Base-by-base conservation (phyloP, 2,113 vertebrate species). In the Neodon shergylaensis region DNA sequence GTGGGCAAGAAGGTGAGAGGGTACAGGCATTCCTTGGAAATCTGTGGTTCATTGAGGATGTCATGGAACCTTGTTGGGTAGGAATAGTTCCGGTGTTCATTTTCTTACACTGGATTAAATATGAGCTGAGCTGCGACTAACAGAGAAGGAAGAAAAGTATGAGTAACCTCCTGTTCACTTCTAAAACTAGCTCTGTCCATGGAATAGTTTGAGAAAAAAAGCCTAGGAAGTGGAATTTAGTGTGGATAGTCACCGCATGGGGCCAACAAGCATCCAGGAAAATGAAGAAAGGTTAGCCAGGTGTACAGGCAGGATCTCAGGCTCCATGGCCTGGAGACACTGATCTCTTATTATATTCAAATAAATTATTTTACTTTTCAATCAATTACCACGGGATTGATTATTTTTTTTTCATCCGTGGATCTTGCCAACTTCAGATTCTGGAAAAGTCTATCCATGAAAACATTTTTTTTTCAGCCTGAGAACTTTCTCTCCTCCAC, bases 401-500 rank as follows among this genome's bases (percentile, higher is more conserved):
- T n/a, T n/a, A n/a, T 33, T 68, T 70, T 70, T 19, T 87, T 87
- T 14, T 8, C 78, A 54, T 87, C 39, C 52, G 14, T 76, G 24
- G 26, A 17, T n/a, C 89, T 89, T 44, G 21, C 44, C 52, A 79
- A 65, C 61, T 92, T 90, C 82, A 70, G 13, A 66, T 74, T 95
- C 11, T 12, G 17, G 7, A 73, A 44, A 61, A 93, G 26, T 5
- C 28, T 74, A 89, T 24, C 42, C 36, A 39, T 73, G 65, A 95
- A 91, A 95, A 79, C 5, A 33, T 19, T 76, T 87, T 77, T 78
- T 39, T 77, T 78, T 36, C 63, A 84, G 68, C n/a, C 58, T 91
- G 58, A 85, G 58, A 96, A 96, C 91, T 94, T 97, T 95, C n/a
- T 81, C 16, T 95, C 77, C 66, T 61, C 16, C 13, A 63, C 58